phyloP scores from a whole-genome alignment of 2,888 invertebrate species.

The Caenorhabditis plicata region DNA sequence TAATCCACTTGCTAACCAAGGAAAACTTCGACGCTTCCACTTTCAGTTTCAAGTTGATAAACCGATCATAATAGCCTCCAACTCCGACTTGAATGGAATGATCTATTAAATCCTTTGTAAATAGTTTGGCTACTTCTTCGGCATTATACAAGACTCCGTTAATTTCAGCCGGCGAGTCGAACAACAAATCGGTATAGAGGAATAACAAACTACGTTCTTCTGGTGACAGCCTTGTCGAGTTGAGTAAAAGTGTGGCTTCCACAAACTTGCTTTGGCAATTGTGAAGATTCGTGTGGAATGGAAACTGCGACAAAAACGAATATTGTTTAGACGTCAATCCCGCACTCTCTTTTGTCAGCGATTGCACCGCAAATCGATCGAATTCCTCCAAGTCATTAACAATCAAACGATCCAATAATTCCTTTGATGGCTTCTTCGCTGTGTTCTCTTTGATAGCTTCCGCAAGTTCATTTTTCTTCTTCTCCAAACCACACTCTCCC shows the following conservation, averaged over 20 bases:
- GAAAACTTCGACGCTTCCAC: slow-evolving; percentile 77
- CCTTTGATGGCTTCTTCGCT: slow-evolving; percentile 73
- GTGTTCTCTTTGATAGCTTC: slow-evolving; percentile 79
- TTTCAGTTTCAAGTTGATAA: slow-evolving; percentile 50
- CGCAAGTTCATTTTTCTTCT: slow-evolving; percentile 73
- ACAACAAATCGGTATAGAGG: slow-evolving; percentile 76
- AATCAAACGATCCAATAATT: slow-evolving; percentile 76
- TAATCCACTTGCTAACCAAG: slow-evolving; percentile 77
- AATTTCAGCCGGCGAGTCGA: slow-evolving; percentile 74
- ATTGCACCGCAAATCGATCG: slow-evolving; percentile 65
- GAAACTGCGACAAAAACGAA: slow-evolving; percentile 37
- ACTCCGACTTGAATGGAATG: slow-evolving; percentile 54
- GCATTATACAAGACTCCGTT: slow-evolving; percentile 42
- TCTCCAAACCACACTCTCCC: slow-evolving; percentile 75
- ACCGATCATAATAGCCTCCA: slow-evolving; percentile 43
- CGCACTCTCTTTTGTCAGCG: slow-evolving; percentile 14
- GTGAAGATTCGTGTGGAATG: slow-evolving; percentile 52
- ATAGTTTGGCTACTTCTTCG: slow-evolving; percentile 78
- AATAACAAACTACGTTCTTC: slow-evolving; percentile 70
- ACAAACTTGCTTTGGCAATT: slow-evolving; percentile 50
- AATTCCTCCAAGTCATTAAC: slow-evolving; percentile 78
- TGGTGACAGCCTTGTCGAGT: slow-evolving; percentile 42
- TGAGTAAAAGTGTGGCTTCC: slow-evolving; percentile 53
- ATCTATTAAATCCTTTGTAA: slow-evolving; percentile 67
- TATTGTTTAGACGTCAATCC: slow-evolving; percentile 18